Percentiles rank a stretch among this genome's conserved stretches.
Conservation (phyloP, 2,113 vertebrate genomes). For the Macrotis lagotis region DNA sequence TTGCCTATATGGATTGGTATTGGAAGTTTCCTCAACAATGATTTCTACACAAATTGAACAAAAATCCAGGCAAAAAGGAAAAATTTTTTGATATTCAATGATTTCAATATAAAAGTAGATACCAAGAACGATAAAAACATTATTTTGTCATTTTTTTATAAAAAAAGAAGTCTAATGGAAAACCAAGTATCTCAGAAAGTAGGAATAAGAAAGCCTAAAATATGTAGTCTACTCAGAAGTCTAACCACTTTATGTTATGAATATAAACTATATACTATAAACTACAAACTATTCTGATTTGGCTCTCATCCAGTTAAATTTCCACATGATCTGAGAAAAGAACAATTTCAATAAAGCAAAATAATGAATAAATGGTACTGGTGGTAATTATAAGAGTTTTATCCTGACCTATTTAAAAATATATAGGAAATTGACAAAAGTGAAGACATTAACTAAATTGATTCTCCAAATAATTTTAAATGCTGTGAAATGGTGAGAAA, state of each 20-base stretch:
- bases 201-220: neutral
- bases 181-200: neutral
- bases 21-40: neutral
- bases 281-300: no score
- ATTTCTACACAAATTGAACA: neutral
- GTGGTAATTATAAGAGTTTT: neutral
- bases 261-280: no score
- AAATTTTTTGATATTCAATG: neutral
- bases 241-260: neutral
- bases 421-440: neutral
- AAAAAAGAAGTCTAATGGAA: neutral
- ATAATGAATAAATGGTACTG: neutral
- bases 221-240: neutral
- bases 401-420: neutral
- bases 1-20: neutral
- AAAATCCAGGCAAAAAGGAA: neutral
- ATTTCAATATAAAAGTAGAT: neutral
- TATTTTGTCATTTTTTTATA: neutral
- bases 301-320: neutral
- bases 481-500: neutral
- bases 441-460: neutral
- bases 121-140: neutral
- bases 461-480: neutral
- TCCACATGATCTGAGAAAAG: neutral
- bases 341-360: neutral